phyloP scores from a whole-genome alignment of 2,113 vertebrate genomes.

The Notothenia coriiceps region DNA sequence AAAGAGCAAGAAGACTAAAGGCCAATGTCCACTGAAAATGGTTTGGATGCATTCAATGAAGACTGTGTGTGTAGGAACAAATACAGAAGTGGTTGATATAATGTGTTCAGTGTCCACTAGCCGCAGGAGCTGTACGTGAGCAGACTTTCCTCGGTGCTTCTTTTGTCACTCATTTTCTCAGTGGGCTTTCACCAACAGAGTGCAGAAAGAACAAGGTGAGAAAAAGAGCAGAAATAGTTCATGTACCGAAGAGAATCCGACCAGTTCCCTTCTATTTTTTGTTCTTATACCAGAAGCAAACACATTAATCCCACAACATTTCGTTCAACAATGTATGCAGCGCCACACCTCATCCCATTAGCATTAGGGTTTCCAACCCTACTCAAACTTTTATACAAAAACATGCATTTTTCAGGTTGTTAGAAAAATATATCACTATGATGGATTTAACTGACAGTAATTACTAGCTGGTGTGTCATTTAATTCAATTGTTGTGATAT shows the following conservation, averaged over 20 bases:
- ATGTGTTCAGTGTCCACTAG: not conserved
- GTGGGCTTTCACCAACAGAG: not conserved
- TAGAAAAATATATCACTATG: no score
- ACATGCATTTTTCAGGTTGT: no score
- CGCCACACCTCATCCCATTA: conserved; percentile 8
- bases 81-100: conserved; percentile 24
- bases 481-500: no score
- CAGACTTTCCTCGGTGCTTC: not conserved
- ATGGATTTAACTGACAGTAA: no score
- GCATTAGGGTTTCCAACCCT: no score
- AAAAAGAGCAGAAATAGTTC: not conserved
- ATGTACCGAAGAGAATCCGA: not conserved
- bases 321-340: conserved; percentile 19
- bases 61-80: conserved; percentile 22
- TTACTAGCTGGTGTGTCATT: no score
- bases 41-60: conserved; percentile 33
- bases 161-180: not conserved
- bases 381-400: no score
- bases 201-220: not conserved
- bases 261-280: conserved; percentile 25
- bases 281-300: conserved; percentile 4
- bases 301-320: conserved; percentile 57
- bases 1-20: conserved; percentile 41
- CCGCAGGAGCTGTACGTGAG: not conserved
- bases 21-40: conserved; percentile 49